Evolutionary conservation across 1,140 invertebrate genomes (phyloP).

Genomic region (Sipha flava): DNA sequence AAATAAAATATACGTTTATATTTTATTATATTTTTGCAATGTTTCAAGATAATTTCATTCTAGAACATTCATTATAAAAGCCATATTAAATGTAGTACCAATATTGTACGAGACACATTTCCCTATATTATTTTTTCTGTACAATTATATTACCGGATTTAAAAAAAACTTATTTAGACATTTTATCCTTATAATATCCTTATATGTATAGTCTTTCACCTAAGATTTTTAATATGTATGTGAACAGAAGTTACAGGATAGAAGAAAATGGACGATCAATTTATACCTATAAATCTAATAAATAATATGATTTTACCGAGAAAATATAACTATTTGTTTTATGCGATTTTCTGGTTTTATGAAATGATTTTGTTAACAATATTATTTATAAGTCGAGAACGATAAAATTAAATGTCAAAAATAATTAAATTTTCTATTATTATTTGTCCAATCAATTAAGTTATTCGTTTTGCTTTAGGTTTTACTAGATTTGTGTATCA

Average conservation of each 20-base stretch:
- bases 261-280: too few species aligned
- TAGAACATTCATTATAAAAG: neutral
- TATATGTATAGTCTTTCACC: too few species aligned
- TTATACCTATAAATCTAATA: neutral
- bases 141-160: too few species aligned
- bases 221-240: too few species aligned
- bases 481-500: neutral
- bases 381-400: neutral
- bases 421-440: neutral
- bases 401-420: neutral
- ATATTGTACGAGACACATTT: too few species aligned
- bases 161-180: too few species aligned
- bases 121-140: too few species aligned
- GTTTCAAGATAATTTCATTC: neutral
- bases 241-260: too few species aligned
- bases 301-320: neutral
- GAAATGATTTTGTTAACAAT: neutral
- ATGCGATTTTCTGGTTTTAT: neutral
- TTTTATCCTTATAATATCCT: too few species aligned
- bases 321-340: neutral
- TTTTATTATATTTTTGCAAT: neutral
- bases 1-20: neutral
- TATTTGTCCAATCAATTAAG: neutral
- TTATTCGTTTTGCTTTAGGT: neutral
- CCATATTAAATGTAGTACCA: too few species aligned